Conservation (phyloP, 2,113 vertebrate species). For the Orthonyx spaldingii region DNA sequence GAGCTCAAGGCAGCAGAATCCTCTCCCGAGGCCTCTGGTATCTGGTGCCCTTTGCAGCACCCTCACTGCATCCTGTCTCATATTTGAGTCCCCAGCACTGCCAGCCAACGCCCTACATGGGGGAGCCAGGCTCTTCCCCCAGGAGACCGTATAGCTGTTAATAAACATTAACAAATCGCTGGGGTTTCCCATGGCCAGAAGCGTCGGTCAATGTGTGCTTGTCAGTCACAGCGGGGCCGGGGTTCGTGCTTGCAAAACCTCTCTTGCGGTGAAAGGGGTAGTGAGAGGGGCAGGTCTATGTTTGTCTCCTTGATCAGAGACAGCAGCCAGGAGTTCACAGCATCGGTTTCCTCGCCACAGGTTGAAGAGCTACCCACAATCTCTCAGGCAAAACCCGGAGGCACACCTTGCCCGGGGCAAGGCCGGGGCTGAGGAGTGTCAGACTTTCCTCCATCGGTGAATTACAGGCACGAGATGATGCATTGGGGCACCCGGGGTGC, state of each 20-base stretch:
- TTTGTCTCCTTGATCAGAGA: slow-evolving; percentile 9
- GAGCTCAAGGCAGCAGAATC: not conserved
- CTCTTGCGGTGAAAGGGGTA: not conserved
- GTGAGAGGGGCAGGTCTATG: slow-evolving; percentile 12
- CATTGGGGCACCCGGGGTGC: rapidly evolving
- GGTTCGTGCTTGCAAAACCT: not conserved
- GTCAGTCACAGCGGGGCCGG: slow-evolving; percentile 41
- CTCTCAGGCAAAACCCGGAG: not conserved
- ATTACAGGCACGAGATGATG: not conserved
- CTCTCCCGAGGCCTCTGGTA: not conserved
- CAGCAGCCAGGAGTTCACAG: not conserved
- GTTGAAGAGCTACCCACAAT: not conserved
- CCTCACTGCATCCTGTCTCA: not conserved
- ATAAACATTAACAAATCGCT: slow-evolving; percentile 11
- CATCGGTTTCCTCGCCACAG: not conserved
- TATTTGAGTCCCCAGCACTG: not conserved
- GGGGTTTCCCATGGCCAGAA: not conserved
- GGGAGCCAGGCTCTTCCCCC: not conserved
- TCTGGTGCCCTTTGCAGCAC: not conserved
- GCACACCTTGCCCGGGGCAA: no score
- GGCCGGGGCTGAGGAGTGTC: rapidly evolving
- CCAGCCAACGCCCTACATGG: not conserved
- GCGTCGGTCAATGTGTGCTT: slow-evolving; percentile 40
- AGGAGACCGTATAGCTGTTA: not conserved
- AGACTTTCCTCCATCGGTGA: not conserved